These are phyloP conservation scores for Eucera pruinosa DNA, from an alignment of 2,888 invertebrate species.

Conservation along the genomic window DNA sequence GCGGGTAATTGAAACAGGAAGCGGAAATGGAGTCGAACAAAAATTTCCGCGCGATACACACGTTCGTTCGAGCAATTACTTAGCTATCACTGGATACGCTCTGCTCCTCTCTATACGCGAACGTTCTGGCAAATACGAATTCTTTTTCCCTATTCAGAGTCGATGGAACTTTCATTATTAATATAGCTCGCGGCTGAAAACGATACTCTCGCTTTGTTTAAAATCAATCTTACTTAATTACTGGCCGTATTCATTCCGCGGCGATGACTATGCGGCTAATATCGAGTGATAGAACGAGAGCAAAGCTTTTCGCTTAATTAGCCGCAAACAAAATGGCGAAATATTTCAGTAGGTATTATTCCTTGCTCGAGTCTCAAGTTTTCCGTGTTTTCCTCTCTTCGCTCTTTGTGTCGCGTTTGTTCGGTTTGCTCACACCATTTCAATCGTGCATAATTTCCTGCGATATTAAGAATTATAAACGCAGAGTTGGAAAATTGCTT, in stretches of 20 bases:
- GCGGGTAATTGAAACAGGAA: not conserved
- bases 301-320: constrained; percentile 27
- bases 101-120: not conserved
- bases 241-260: not conserved
- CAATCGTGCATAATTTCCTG: constrained; percentile 2
- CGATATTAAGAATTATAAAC: constrained; percentile 3
- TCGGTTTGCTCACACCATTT: not conserved
- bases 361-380: not conserved
- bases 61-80: not conserved
- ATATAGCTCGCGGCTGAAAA: not conserved
- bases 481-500: not conserved
- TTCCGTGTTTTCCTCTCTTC: not conserved
- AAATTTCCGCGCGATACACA: not conserved
- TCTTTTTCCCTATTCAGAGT: not conserved
- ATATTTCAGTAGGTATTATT: constrained; percentile 11
- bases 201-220: constrained; percentile 9
- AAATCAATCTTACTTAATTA: constrained; percentile 30
- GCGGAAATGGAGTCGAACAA: not conserved
- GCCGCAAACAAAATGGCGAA: not conserved
- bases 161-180: constrained; percentile 8
- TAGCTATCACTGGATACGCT: not conserved
- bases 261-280: not conserved
- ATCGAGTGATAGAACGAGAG: not conserved
- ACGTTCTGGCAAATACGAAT: not conserved
- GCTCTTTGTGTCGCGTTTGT: not conserved